Evolutionary conservation across 2,888 invertebrate species (phyloP), one percentile per base, ranked within the genome.

Genomic region (Megaustenia siamemsis): DNA sequence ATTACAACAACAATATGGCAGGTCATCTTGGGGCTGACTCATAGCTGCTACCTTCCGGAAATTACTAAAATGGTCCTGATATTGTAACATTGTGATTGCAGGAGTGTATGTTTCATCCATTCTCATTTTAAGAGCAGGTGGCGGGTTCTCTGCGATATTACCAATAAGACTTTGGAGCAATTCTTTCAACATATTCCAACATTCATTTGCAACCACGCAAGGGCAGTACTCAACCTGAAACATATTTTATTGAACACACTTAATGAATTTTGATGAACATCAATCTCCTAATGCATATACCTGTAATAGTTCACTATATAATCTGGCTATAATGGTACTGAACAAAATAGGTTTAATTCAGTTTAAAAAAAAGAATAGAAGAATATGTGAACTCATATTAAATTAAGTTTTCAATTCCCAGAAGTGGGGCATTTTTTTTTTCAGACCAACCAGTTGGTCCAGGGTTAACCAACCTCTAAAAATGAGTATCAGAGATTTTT

Each of bases 161-260:
- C 98, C 98, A 1, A 98, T 95, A 89, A 98, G 96, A 28, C 98
- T 97, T 94, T 98, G 97, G 81, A 98, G 95, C 93, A 98, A 97
- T 94, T 99, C 98, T 78, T 97, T 96, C 91, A 98, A 96, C 85
- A 99, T 95, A 87, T 97, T 97, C 97, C 98, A 98, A 87, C 98
- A 98, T 88, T 96, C 96, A 43, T 96, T 96, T 0, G 98, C 97
- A 89, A 98, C 96, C 0, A 97, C 96, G 40, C 56, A 84, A 12
- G 81, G 84, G 35, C 84, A 66, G 75, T 86, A 86, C 49, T 86
- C 86, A 38, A 84, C 86, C 86, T 86, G 78, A 43, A 81, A 68
- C 28, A n/a, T 63, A 79, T 43, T 43, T 8, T n/a, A n/a, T 35
- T 66, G 10, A 4, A 63, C 28, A 63, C n/a, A 63, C 10, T 63